phyloP scores from a whole-genome alignment of 2,888 invertebrate genomes.

The Malachius bipustulatus region DNA sequence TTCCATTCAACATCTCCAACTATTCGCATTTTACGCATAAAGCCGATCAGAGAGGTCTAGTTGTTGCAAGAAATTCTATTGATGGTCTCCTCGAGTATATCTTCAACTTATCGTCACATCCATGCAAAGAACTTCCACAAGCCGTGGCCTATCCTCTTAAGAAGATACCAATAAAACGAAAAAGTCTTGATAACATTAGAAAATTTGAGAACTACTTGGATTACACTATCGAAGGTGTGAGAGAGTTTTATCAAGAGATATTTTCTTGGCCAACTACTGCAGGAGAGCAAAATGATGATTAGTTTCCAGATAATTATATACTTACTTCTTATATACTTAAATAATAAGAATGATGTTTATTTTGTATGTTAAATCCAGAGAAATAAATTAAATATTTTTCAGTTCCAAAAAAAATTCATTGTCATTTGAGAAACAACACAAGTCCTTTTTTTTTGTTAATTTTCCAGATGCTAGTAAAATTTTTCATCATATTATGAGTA shows the following conservation, averaged over 20 bases:
- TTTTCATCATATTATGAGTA: no score
- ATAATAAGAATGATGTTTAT: no score
- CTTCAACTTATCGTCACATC: no score
- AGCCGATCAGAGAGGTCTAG: neutral
- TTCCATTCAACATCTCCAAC: neutral
- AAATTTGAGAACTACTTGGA: no score
- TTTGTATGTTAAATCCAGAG: neutral
- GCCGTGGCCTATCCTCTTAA: neutral
- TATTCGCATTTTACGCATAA: neutral
- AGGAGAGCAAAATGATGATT: neutral
- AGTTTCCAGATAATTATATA: neutral
- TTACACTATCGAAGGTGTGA: neutral
- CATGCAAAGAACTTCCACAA: no score
- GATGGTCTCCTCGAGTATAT: constrained; percentile 1
- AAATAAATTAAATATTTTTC: neutral
- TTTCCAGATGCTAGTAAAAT: no score
- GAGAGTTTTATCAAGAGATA: neutral
- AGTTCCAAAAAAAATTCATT: neutral
- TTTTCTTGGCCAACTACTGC: neutral
- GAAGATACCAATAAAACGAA: neutral
- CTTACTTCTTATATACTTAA: neutral
- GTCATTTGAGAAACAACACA: neutral
- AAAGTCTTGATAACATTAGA: neutral
- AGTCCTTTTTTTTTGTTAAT: no score
- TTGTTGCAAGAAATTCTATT: neutral